Conservation (phyloP, 2,888 invertebrate genomes). For the Eristalinus aeneus region DNA sequence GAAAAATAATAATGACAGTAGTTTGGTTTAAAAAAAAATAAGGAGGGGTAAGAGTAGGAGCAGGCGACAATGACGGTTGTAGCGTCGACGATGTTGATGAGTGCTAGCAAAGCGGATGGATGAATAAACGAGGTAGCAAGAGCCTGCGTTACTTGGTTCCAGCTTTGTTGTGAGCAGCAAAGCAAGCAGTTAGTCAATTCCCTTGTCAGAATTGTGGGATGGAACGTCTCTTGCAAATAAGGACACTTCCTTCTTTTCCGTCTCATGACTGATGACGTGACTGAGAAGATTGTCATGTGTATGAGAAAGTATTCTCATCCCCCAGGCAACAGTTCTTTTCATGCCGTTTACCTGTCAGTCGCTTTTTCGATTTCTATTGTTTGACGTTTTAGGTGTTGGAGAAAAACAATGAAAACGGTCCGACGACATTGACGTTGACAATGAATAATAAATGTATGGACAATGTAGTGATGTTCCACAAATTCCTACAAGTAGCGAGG, state of each 20-base stretch:
- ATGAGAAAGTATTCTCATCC: conserved; percentile 31
- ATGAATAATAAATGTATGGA: conserved; percentile 14
- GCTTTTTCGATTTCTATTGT: conserved; percentile 56
- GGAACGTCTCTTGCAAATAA: conserved; percentile 51
- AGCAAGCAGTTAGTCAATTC: conserved; percentile 56
- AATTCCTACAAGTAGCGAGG: conserved; percentile 69
- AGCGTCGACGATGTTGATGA: conserved; percentile 31
- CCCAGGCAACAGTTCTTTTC: conserved; percentile 57
- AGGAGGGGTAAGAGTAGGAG: not conserved
- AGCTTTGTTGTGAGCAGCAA: conserved; percentile 19
- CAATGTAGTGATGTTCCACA: conserved; percentile 54
- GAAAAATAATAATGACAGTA: conserved; percentile 58
- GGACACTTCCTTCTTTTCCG: conserved; percentile 35
- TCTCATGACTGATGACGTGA: not conserved
- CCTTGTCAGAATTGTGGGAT: conserved; percentile 34
- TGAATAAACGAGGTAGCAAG: conserved; percentile 42
- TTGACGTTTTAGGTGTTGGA: conserved; percentile 39
- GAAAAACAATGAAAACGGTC: conserved; percentile 1
- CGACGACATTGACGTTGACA: not conserved
- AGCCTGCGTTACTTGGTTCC: conserved; percentile 42
- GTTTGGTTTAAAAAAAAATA: conserved; percentile 22
- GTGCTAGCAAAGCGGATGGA: conserved; percentile 52
- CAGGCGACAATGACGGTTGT: conserved; percentile 2
- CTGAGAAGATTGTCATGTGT: conserved; percentile 20
- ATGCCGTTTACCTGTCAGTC: conserved; percentile 51